Percentiles rank a stretch among this genome's conserved stretches.
Evolutionary conservation across 2,113 vertebrate genomes (phyloP).

Genomic region (Solea senegalensis): DNA sequence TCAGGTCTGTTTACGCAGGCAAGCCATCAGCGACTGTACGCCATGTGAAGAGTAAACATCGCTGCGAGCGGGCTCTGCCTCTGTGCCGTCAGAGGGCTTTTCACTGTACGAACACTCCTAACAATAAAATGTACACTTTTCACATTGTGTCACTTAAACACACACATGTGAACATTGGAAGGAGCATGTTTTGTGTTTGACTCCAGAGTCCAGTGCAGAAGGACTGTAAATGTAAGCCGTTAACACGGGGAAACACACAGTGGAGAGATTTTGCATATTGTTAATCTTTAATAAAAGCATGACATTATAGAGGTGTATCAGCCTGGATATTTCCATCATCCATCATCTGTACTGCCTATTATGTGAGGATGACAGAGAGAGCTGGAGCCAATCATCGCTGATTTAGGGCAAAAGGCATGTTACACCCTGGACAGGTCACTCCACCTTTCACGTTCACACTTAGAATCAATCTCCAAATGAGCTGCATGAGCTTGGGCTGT

Average conservation of each 20-base stretch:
- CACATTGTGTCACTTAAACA: conserved; percentile 27
- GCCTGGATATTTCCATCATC: too few species aligned
- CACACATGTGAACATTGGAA: conserved; percentile 13
- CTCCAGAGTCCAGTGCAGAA: background rate
- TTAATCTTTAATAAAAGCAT: too few species aligned
- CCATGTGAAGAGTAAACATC: conserved; percentile 58
- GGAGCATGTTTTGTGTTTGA: background rate
- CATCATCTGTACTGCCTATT: too few species aligned
- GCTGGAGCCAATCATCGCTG: too few species aligned
- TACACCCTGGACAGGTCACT: too few species aligned
- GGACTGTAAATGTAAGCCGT: background rate
- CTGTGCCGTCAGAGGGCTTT: conserved; percentile 28
- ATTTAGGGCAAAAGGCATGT: too few species aligned
- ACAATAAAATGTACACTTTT: conserved; percentile 44
- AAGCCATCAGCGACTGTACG: conserved; percentile 9
- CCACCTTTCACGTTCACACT: too few species aligned
- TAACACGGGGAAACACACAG: background rate
- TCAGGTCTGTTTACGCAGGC: conserved; percentile 51
- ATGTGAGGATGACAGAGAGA: too few species aligned
- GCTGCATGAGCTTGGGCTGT: too few species aligned
- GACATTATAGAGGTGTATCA: too few species aligned
- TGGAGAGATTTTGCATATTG: too few species aligned
- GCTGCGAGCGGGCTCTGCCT: conserved; percentile 45
- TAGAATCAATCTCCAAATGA: too few species aligned
- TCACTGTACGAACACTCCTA: background rate